Conservation (phyloP, 2,113 vertebrate genomes). For the Tachycineta bicolor region DNA sequence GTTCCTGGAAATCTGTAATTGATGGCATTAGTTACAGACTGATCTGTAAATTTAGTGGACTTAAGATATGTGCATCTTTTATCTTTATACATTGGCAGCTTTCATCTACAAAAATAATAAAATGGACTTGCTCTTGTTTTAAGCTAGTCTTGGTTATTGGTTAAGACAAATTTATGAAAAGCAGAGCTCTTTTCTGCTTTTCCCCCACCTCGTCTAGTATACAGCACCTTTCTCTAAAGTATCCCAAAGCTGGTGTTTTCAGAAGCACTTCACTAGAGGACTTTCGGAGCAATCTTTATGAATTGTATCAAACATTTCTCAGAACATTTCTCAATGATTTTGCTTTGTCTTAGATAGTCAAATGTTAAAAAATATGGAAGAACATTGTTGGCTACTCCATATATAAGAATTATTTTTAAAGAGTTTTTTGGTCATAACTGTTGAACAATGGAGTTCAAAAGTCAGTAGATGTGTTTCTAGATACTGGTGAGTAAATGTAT, state of each 20-base stretch:
- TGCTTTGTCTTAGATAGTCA: neutral
- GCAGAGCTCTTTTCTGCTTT: fast-evolving
- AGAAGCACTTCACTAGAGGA: neutral
- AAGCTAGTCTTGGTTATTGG: neutral
- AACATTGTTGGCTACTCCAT: neutral
- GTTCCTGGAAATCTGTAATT: neutral
- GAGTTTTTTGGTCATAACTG: neutral
- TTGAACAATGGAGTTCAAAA: neutral
- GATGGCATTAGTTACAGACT: neutral
- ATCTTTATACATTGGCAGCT: neutral
- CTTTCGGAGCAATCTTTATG: neutral
- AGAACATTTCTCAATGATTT: neutral
- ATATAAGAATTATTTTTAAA: neutral
- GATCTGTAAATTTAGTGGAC: neutral
- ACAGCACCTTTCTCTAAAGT: neutral
- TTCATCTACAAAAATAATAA: neutral
- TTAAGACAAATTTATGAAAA: neutral
- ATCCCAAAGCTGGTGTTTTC: neutral
- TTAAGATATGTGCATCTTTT: neutral
- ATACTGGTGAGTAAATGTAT: neutral
- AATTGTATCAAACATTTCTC: neutral
- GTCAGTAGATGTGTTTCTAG: neutral
- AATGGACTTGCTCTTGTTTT: neutral
- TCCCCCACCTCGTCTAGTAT: neutral
- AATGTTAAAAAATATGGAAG: neutral